phyloP scores from a whole-genome alignment of 2,888 invertebrate species.

The Rotaria sp. region DNA sequence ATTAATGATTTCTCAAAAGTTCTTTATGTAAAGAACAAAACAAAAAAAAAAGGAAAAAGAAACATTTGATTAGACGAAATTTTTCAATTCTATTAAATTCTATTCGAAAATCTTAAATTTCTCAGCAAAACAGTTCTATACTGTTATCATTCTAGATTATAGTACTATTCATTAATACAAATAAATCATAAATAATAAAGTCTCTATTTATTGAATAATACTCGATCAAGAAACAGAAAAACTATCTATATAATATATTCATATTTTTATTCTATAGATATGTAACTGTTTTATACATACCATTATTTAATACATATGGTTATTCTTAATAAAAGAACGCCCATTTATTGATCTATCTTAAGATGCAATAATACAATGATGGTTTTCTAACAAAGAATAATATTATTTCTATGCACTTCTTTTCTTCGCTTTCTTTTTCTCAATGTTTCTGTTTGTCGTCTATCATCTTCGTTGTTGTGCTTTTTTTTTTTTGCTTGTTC shows the following conservation, averaged over 20 bases:
- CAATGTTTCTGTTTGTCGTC: too few relatives aligned
- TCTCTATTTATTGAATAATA: background rate
- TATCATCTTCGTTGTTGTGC: too few relatives aligned
- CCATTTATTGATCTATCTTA: background rate
- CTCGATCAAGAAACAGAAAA: background rate
- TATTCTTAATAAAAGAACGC: background rate
- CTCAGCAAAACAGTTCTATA: too few relatives aligned
- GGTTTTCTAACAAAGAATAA: background rate
- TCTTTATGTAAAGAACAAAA: too few relatives aligned
- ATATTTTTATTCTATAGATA: background rate
- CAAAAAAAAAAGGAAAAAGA: too few relatives aligned
- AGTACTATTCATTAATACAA: too few relatives aligned
- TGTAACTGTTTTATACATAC: background rate
- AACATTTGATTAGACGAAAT: too few relatives aligned
- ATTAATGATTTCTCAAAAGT: too few relatives aligned
- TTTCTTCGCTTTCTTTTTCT: background rate
- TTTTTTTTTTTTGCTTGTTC: too few relatives aligned
- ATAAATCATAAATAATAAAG: background rate
- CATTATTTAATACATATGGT: background rate
- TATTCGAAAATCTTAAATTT: background rate
- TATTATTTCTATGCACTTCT: background rate
- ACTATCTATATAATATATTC: too few relatives aligned
- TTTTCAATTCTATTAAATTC: background rate
- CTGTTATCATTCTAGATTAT: too few relatives aligned
- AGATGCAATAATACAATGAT: background rate